These are phyloP conservation scores for Palythoa heliodiscus DNA, from an alignment of 92 coral and sea anemone genomes.

Conservation along the genomic window DNA sequence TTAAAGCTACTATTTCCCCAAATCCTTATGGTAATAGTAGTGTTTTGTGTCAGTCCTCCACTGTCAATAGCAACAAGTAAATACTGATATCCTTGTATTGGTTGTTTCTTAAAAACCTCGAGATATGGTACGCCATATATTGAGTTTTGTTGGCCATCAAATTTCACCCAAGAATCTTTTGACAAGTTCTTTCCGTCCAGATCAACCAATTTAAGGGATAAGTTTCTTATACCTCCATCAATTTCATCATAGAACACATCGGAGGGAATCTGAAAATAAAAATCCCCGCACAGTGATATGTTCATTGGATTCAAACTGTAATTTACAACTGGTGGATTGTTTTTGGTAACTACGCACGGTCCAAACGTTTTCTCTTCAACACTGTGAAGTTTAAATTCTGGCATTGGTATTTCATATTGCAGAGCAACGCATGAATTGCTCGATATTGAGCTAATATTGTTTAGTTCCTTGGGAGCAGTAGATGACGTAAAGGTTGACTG, in stretches of 20 bases:
- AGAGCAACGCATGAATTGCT: no score
- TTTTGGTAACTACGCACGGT: slow-evolving; percentile 8
- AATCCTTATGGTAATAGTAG: slow-evolving; percentile 29
- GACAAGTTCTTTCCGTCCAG: slow-evolving; percentile 10
- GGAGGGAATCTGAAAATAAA: slow-evolving; percentile 35
- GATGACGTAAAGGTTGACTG: not conserved
- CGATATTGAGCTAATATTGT: no score
- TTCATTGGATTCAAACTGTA: slow-evolving; percentile 16
- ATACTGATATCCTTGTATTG: slow-evolving; percentile 43
- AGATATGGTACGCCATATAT: slow-evolving; percentile 49
- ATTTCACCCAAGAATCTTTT: slow-evolving; percentile 35
- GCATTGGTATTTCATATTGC: no score
- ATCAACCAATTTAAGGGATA: slow-evolving; percentile 30
- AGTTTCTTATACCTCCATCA: slow-evolving; percentile 50
- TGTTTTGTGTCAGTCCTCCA: slow-evolving; percentile 34
- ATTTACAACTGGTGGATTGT: slow-evolving; percentile 39
- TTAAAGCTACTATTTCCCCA: not conserved
- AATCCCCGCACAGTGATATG: slow-evolving; percentile 29
- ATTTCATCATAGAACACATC: slow-evolving; percentile 41
- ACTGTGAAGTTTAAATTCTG: slow-evolving; percentile 26
- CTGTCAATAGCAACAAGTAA: slow-evolving; percentile 50
- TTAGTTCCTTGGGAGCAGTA: no score
- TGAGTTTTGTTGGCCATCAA: slow-evolving; percentile 11
- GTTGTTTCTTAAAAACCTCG: slow-evolving; percentile 31
- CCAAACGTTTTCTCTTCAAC: slow-evolving; percentile 27